These are phyloP conservation scores for Anarsia innoxiella DNA, from an alignment of 2,888 invertebrate species.

Conservation along the genomic window DNA sequence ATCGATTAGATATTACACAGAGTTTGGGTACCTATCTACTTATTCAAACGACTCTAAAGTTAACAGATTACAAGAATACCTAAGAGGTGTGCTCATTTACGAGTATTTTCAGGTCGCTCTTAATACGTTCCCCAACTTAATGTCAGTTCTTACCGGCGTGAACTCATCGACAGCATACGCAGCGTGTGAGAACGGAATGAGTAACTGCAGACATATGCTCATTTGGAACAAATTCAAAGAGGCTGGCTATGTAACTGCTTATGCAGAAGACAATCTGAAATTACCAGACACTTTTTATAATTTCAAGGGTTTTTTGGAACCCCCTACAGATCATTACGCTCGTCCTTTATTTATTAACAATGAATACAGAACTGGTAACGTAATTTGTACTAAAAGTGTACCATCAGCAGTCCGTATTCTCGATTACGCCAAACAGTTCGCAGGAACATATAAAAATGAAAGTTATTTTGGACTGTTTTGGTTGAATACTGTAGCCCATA, in stretches of 20 bases:
- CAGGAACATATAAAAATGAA: constrained; percentile 72
- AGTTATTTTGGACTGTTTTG: constrained; percentile 84
- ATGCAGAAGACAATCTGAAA: constrained; percentile 81
- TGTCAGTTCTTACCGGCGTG: constrained; percentile 84
- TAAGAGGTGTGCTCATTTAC: neutral
- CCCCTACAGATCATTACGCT: constrained; percentile 87
- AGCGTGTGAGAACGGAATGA: constrained; percentile 56
- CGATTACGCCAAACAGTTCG: constrained; percentile 78
- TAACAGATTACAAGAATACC: neutral
- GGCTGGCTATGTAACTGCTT: constrained; percentile 82
- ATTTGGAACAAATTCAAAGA: constrained; percentile 84
- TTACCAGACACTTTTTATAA: constrained; percentile 79
- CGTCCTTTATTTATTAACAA: constrained; percentile 82
- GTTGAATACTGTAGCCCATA: constrained; percentile 84
- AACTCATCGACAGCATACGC: constrained; percentile 66
- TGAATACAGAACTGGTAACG: constrained; percentile 56
- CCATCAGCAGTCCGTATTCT: constrained; percentile 79
- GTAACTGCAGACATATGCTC: constrained; percentile 80
- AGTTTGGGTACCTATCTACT: neutral
- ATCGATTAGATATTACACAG: neutral
- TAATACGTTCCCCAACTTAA: constrained; percentile 91
- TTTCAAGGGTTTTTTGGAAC: constrained; percentile 77
- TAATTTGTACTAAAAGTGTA: constrained; percentile 54
- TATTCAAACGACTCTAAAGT: neutral
- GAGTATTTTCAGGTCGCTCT: constrained; percentile 78